Evolutionary conservation across 2,797 vertebrate species (phyloP).

Genomic region (Spheniscus humboldti): DNA sequence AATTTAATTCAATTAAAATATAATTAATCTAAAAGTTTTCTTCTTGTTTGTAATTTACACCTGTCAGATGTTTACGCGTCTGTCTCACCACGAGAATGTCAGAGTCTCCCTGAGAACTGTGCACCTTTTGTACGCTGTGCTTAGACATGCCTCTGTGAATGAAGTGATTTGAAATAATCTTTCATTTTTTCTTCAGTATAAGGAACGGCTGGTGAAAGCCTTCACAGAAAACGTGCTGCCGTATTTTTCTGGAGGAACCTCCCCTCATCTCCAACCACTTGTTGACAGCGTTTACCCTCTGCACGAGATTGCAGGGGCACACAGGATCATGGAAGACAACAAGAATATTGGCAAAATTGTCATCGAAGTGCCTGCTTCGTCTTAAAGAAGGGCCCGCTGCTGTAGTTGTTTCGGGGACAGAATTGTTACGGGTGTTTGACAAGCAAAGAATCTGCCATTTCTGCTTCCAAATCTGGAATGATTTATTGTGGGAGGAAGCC

Average conservation of each 20-base stretch:
- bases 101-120: neutral
- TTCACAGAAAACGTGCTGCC: slow-evolving; percentile 77
- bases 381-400: neutral
- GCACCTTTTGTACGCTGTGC: fast-evolving
- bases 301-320: slow-evolving; percentile 75
- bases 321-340: slow-evolving; percentile 82
- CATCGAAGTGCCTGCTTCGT: slow-evolving; percentile 60
- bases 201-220: slow-evolving; percentile 77
- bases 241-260: slow-evolving; percentile 63
- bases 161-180: neutral
- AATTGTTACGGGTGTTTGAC: no score
- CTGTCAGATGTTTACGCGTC: neutral
- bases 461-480: neutral
- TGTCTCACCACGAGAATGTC: neutral
- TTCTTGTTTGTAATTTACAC: neutral
- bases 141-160: neutral
- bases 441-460: neutral
- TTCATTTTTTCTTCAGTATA: slow-evolving; percentile 72
- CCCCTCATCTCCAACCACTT: slow-evolving; percentile 67
- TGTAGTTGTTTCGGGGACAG: no score
- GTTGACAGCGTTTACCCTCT: slow-evolving; percentile 78
- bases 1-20: neutral
- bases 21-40: neutral
- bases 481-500: neutral
- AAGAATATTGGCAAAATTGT: slow-evolving; percentile 84